Percentiles rank a stretch among this genome's conserved stretches.
Conservation (phyloP, 2,113 vertebrate species). For the Passer montanus region DNA sequence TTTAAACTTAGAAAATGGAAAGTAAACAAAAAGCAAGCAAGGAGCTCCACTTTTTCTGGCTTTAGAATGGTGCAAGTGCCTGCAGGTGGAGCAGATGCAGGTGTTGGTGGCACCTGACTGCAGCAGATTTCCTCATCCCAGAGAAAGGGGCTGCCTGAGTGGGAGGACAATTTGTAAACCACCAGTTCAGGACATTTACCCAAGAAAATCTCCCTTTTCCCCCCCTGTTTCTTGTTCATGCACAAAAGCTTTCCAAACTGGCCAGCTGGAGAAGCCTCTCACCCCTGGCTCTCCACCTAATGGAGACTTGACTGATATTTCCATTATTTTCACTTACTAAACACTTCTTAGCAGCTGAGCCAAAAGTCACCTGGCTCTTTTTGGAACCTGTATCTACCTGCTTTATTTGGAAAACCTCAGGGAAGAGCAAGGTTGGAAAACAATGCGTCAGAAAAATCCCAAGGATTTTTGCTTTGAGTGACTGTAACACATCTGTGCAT, state of each 20-base stretch:
- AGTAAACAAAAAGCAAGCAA: background rate
- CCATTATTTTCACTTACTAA: background rate
- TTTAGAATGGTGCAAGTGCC: accelerated
- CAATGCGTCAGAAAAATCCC: background rate
- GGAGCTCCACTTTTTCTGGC: background rate
- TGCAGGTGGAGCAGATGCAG: background rate
- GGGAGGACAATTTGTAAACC: background rate
- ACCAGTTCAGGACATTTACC: background rate
- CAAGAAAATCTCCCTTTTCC: background rate
- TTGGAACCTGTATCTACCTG: background rate
- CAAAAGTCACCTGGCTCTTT: background rate
- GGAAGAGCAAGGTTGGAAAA: background rate
- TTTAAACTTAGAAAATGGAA: background rate
- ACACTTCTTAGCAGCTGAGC: background rate
- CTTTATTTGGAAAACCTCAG: background rate
- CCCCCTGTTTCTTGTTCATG: background rate
- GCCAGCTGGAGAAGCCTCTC: background rate
- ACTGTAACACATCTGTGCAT: background rate
- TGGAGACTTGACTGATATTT: background rate
- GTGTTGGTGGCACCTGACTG: background rate
- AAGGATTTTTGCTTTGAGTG: background rate
- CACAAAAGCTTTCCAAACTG: background rate
- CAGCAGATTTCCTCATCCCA: background rate
- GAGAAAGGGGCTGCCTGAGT: background rate
- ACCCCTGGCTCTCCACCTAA: background rate